Percentiles rank a stretch among this genome's conserved stretches.
These are phyloP conservation scores for Carollia perspicillata DNA, from an alignment of 2,113 vertebrate genomes.

Conservation along the genomic window DNA sequence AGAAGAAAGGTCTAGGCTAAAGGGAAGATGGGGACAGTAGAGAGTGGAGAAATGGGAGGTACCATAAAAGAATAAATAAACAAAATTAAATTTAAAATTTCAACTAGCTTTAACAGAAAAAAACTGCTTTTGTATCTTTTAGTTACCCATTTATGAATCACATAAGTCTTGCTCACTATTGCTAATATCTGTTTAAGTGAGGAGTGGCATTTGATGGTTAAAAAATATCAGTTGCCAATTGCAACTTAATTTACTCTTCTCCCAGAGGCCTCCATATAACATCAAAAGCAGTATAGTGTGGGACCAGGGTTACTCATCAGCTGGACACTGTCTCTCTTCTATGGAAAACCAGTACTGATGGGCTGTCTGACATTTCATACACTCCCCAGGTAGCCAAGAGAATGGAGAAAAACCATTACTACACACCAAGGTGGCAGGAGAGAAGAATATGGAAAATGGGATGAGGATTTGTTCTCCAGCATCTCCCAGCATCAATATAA, in stretches of 20 bases:
- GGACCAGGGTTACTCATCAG: neutral
- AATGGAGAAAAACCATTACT: neutral
- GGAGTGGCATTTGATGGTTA: neutral
- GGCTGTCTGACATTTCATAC: neutral
- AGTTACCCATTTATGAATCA: neutral
- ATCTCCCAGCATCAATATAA: neutral
- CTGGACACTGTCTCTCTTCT: neutral
- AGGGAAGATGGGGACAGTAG: neutral
- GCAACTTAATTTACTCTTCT: neutral
- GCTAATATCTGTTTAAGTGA: neutral
- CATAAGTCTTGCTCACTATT: neutral
- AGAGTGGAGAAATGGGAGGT: neutral
- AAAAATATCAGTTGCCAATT: neutral
- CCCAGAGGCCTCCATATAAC: neutral
- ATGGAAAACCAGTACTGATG: neutral
- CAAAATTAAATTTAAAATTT: neutral
- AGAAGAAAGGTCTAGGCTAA: neutral
- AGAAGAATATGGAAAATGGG: neutral
- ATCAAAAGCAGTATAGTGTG: fast-evolving
- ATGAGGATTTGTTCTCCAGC: neutral
- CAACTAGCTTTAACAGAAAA: neutral
- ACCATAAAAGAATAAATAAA: neutral
- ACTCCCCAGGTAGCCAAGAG: neutral
- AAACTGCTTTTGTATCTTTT: neutral
- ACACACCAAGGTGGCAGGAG: neutral